Evolutionary conservation across 2,888 invertebrate species (phyloP).

Genomic region (Aelia acuminata): DNA sequence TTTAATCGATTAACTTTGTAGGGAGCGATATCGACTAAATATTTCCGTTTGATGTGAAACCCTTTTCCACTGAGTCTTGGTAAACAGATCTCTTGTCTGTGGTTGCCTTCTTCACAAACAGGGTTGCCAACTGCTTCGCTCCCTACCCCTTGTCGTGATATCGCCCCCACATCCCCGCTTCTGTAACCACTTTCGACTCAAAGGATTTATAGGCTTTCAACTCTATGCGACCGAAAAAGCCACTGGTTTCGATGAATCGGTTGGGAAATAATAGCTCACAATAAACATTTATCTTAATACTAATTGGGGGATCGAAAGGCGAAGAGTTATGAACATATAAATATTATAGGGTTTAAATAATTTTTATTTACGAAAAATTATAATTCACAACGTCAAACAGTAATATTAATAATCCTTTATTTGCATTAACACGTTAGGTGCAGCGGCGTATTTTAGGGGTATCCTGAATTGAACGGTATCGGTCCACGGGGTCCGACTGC

Average conservation of each 20-base stretch:
- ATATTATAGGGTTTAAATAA: too few relatives aligned
- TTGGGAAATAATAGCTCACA: not conserved
- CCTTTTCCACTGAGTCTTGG: slow-evolving; percentile 19
- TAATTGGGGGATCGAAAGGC: not conserved
- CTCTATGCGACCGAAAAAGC: not conserved
- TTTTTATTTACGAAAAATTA: too few relatives aligned
- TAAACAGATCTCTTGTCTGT: slow-evolving; percentile 57
- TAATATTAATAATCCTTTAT: too few relatives aligned
- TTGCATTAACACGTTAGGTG: too few relatives aligned
- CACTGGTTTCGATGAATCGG: not conserved
- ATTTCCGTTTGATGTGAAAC: slow-evolving; percentile 52
- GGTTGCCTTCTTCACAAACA: not conserved
- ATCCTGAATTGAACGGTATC: too few relatives aligned
- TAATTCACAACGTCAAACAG: too few relatives aligned
- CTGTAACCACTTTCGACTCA: not conserved
- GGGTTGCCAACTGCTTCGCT: slow-evolving; percentile 31
- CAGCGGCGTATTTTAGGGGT: too few relatives aligned
- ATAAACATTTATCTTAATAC: not conserved
- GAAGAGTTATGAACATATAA: too few relatives aligned
- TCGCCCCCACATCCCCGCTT: not conserved
- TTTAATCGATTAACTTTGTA: not conserved
- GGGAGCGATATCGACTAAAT: slow-evolving; percentile 33
- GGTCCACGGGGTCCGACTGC: too few relatives aligned
- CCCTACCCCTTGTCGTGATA: not conserved
- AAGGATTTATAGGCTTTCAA: not conserved